Evolutionary conservation across 2,113 vertebrate species (phyloP).

Genomic region (Gavia stellata): DNA sequence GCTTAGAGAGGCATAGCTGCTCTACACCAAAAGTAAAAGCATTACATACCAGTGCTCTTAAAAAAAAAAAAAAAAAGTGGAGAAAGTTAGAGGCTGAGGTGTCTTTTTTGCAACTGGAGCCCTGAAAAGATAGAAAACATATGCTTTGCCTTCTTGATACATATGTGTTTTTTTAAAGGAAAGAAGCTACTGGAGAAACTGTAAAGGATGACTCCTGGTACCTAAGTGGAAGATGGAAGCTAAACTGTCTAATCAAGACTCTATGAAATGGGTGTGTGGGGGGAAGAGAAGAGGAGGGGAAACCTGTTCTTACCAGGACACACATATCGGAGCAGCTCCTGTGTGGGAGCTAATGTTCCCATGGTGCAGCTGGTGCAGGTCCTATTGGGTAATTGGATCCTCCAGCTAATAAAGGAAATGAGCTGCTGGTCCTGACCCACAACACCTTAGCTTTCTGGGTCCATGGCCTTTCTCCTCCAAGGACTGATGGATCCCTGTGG

Average conservation of each 20-base stretch:
- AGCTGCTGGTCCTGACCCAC: not conserved
- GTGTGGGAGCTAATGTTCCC: fast-evolving
- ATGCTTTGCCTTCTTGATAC: not conserved
- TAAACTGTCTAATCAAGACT: not conserved
- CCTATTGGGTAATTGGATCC: not conserved
- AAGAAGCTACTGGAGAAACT: not conserved
- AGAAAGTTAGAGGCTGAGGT: not conserved
- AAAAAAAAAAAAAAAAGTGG: not conserved
- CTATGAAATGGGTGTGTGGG: not conserved
- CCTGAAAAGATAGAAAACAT: not conserved
- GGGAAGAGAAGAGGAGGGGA: not conserved
- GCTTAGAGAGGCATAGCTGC: not conserved
- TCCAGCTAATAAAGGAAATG: not conserved
- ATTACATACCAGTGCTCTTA: not conserved
- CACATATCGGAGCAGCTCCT: not conserved
- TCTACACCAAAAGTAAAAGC: not conserved
- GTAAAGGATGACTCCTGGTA: not conserved
- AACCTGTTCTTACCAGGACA: not conserved
- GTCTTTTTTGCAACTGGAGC: not conserved
- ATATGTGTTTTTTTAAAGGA: not conserved
- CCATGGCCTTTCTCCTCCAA: not conserved
- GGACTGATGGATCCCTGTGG: not conserved
- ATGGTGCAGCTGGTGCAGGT: not conserved
- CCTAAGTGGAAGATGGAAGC: not conserved
- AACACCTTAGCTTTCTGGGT: not conserved